Base-by-base conservation (phyloP, 92 coral and sea anemone species). In the Siderastrea radians region DNA sequence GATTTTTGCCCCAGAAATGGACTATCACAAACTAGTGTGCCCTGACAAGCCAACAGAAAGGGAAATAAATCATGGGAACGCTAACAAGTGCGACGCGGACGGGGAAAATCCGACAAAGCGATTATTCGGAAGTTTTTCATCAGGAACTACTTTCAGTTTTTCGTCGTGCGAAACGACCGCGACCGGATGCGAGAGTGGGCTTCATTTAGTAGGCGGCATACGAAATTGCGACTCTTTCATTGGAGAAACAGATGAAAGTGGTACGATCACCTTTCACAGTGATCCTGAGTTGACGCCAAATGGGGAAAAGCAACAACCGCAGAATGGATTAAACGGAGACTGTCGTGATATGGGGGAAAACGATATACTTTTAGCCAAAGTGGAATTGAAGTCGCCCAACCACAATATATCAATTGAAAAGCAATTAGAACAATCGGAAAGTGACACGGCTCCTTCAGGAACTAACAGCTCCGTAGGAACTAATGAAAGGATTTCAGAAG, bases 101-200 rank as follows among this genome's bases (percentile, higher is more conserved):
- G 92, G 53, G 26, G 68, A 17, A 78, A 55, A 45, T 47, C 57
- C 48, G 75, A 55, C 54, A 48, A 15, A 75, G 51, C 46, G n/a
- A 64, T 48, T 55, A 48, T 68, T 67, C 49, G 70, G 49, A 68
- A 77, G 68, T 66, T 85, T 75, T 67, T 78, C 83, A 64, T 75
- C 91, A 16, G 73, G 43, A 61, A 68, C 78, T 59, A 61, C 77
- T 79, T 87, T 81, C 64, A 60, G 72, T 75, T 60, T 70, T 71
- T 64, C 84, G 86, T 82, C 96, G 93, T 94, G 90, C 83, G 84
- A 78, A 86, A 83, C 84, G 63, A 85, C 93, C 43, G 86, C 75
- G 88, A 89, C 98, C 98, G 98, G 98, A 95, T 93, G 96, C 91
- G 88, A 85, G 94, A 91, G 91, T 94, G 92, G 96, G 94, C 90